A percentile compares a stretch with the other conserved stretches of the same genome.
Evolutionary conservation across 2,888 invertebrate genomes (phyloP).

Genomic region (Linhomoeus sp.): DNA sequence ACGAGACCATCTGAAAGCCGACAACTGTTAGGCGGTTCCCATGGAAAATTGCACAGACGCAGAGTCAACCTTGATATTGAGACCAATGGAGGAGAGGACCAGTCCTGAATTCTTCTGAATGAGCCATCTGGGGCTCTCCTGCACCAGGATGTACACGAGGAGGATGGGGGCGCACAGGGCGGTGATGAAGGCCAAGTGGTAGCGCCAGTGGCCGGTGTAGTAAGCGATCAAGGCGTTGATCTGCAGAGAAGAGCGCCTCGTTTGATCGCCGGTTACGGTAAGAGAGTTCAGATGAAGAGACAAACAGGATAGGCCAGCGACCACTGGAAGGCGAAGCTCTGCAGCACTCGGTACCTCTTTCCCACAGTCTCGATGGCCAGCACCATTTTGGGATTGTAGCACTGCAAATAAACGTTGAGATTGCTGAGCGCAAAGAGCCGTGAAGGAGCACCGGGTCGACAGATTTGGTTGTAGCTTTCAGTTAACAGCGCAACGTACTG

Average conservation of each 20-base stretch:
- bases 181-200: constrained; percentile 8
- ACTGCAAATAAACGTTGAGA: no score
- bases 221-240: constrained; percentile 9
- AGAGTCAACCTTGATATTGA: no score
- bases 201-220: constrained; percentile 9
- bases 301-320: constrained; percentile 9
- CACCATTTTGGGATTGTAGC: constrained; percentile 4
- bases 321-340: constrained; percentile 13
- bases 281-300: not conserved
- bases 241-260: constrained; percentile 5
- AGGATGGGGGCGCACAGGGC: constrained; percentile 9
- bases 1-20: no score
- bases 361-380: constrained; percentile 11
- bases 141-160: constrained; percentile 8
- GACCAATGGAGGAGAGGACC: no score
- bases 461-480: no score
- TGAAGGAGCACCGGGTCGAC: no score
- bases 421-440: no score
- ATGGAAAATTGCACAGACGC: no score
- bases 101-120: constrained; percentile 13
- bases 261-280: no score
- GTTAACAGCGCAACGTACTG: no score
- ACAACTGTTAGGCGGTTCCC: no score
- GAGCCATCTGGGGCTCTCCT: constrained; percentile 14
- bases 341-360: constrained; percentile 11